Conservation (phyloP, 37 sponge, comb jelly and placozoan genomes). For the Cladorhizidae sp. region DNA sequence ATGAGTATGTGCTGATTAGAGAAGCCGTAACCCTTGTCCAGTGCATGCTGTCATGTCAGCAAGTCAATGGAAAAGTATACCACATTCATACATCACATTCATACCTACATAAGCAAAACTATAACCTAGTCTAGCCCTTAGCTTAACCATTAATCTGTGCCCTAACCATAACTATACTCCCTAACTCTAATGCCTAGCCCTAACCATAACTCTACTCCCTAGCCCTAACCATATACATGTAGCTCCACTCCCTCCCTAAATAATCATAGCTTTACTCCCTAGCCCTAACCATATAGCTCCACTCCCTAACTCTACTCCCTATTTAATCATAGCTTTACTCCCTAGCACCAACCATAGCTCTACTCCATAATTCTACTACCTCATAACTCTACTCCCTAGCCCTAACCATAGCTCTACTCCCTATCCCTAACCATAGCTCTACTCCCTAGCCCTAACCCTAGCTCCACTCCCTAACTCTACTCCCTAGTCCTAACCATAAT, state of each 20-base stretch:
- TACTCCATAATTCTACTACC: neutral
- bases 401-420: neutral
- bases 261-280: neutral
- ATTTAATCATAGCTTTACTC: constrained; percentile 6
- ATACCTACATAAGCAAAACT: no score
- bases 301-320: neutral
- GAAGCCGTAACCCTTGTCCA: no score
- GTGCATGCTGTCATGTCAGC: no score
- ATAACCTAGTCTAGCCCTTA: no score
- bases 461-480: neutral
- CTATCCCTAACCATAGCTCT: constrained; percentile 9
- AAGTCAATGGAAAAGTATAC: no score
- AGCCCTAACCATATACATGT: neutral
- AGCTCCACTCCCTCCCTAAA: neutral
- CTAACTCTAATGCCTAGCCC: no score
- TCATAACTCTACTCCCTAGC: neutral
- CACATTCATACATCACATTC: no score
- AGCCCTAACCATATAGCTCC: no score
- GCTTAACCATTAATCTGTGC: no score
- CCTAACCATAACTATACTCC: no score
- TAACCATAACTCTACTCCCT: neutral
- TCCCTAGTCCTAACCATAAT: neutral
- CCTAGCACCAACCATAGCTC: no score
- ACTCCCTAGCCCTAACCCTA: neutral
- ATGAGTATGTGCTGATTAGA: no score